These are phyloP conservation scores for Caranx ignobilis DNA, from an alignment of 2,113 vertebrate species.

Conservation along the genomic window DNA sequence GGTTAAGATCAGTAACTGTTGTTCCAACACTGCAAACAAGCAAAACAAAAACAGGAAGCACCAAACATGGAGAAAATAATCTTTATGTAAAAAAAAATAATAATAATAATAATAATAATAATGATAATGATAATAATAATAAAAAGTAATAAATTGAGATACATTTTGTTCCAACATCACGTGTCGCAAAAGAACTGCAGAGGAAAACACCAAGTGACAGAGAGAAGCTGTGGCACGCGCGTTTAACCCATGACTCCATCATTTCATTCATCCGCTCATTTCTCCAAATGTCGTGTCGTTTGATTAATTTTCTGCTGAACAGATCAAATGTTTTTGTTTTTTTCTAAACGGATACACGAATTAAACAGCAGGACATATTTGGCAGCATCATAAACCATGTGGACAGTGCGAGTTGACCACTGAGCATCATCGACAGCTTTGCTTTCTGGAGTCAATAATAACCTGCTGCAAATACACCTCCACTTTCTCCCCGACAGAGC, in stretches of 20 bases:
- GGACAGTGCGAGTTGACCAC: background rate
- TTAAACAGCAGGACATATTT: background rate
- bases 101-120: too few relatives aligned
- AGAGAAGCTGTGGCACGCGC: background rate
- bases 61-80: too few relatives aligned
- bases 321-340: background rate
- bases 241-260: background rate
- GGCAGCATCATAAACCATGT: background rate
- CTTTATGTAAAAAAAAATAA: background rate
- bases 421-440: background rate
- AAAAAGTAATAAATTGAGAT: background rate
- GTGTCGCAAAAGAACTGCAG: background rate
- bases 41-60: background rate
- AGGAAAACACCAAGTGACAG: background rate
- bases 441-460: conserved; percentile 7
- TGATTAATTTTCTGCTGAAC: background rate
- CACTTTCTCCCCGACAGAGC: background rate
- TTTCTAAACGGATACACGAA: background rate
- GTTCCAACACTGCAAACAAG: too few relatives aligned
- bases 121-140: too few relatives aligned
- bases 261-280: background rate
- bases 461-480: background rate
- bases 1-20: background rate
- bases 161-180: background rate
- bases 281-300: background rate